Evolutionary conservation across 1,140 invertebrate genomes (phyloP), one percentile per base, ranked within the genome.

Genomic region (Linepithema humile): DNA sequence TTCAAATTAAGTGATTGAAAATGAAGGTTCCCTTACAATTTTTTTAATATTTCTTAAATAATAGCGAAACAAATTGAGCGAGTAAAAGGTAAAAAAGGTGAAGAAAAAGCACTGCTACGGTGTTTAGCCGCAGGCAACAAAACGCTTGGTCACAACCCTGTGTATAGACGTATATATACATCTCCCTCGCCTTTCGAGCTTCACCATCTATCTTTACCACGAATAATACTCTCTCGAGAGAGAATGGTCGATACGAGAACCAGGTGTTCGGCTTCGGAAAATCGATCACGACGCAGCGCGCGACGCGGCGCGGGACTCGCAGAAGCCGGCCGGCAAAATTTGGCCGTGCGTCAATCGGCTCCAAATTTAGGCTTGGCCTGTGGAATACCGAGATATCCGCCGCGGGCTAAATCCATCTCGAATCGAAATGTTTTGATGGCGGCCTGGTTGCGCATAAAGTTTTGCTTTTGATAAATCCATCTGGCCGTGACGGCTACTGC

Each of bases 341-440:
- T 84, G 50, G 29, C 53, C 53, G 83, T 83, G 86, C 86, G 87
- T 88, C 87, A 88, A 88, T 88, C 87, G 82, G 57, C 74, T 53
- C 85, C 86, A 87, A 84, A 88, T 88, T 88, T 88, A 88, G 83
- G 62, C 70, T 53, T 45, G 38, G 85, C 67, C 55, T 32, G 29
- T n/a, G 77, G 40, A 83, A n/a, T n/a, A n/a, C 72, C 85, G 73
- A 57, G 53, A 73, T 82, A 82, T 73, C 78, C 53, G 60, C 67
- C 23, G 50, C 43, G 43, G 43, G 69, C 86, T 84, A 87, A 88
- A 88, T 87, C 60, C 53, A 72, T 80, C 83, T 50, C 85, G 48
- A 67, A 60, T 60, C 38, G 64, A 45, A 53, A 32, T 83, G 85
- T 80, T 84, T 88, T 80, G 85, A 83, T 84, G 74, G 73, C 23